A percentile compares a stretch with the other conserved stretches of the same genome.
Evolutionary conservation across 2,888 invertebrate species (phyloP).

Genomic region (Drosophila mulleri): DNA sequence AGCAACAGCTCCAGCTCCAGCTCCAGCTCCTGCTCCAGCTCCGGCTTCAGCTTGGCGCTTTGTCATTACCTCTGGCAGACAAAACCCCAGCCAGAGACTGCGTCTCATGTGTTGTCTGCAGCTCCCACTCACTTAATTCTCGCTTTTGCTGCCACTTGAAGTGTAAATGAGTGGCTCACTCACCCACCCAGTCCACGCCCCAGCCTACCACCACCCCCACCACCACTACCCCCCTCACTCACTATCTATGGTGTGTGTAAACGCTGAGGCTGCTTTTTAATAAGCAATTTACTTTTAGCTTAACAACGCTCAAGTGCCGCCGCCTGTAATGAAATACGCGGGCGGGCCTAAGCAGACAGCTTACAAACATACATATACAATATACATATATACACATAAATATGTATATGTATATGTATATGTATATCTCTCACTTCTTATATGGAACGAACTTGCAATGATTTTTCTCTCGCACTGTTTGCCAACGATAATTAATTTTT

Average conservation of each 20-base stretch:
- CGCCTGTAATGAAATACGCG: constrained; percentile 71
- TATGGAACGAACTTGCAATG: constrained; percentile 42
- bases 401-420: constrained; percentile 1
- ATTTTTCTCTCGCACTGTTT: constrained; percentile 56
- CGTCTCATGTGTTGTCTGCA: constrained; percentile 49
- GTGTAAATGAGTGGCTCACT: constrained; percentile 74
- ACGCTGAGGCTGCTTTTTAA: constrained; percentile 66
- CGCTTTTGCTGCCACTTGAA: constrained; percentile 72
- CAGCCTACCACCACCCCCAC: not conserved
- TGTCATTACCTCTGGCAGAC: constrained; percentile 57
- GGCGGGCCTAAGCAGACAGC: constrained; percentile 48
- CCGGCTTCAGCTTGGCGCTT: constrained; percentile 38
- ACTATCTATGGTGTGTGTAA: constrained; percentile 32
- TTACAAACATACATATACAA: constrained; percentile 34
- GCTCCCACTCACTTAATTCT: constrained; percentile 68
- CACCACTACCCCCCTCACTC: not conserved
- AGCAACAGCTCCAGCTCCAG: constrained; percentile 25
- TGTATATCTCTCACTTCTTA: not conserved
- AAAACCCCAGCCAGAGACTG: not conserved
- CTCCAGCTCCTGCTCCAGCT: constrained; percentile 1
- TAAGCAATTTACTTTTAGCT: constrained; percentile 77
- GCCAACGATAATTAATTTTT: constrained; percentile 75
- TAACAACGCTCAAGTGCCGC: constrained; percentile 66
- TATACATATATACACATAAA: not conserved
- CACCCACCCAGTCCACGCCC: not conserved